Base-by-base conservation (phyloP, 1,140 invertebrate species). In the Chrysomallon squamiferum region DNA sequence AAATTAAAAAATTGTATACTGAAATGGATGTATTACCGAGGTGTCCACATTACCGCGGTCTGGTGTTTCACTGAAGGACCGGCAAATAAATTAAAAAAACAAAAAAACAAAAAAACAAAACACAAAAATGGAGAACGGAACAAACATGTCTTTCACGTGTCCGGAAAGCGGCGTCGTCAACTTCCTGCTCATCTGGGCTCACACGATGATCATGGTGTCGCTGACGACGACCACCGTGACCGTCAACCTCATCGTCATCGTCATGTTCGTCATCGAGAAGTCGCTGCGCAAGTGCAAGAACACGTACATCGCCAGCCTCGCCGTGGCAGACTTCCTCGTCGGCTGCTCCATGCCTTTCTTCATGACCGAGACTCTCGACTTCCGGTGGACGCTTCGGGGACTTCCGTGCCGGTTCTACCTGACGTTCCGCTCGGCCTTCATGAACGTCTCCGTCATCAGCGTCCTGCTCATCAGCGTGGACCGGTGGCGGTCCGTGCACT, bases 401-500 rank as follows among this genome's bases (percentile, higher is more conserved):
- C 47, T 64, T 18, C 43, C 62, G 2, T 80, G 80, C 59, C 62
- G 50, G 45, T 49, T 76, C 15, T 77, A 76, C 47, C 63, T 78
- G n/a, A 73, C 75, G 30, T 9, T 77, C 25, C 61, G 78, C 49
- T 74, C 75, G 54, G 74, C 78, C 2, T 66, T 79, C 45, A 73
- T 76, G 30, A 77, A 78, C 64, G 69, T 81, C 22, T 77, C 78
- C 5, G 62, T 81, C 41, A 59, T 80, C 20, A 81, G 78, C 61
- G 75, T 80, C 29, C 71, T 81, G 41, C 65, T 81, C n/a, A 75
- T 80, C 38, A 77, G 73, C 47, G 60, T 74, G 5, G 80, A 81
- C 59, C 59, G 80, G 22, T 81, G 80, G 80, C 80, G 80, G 80
- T 78, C 76, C 5, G 75, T 81, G 38, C 76, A 77, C 64, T 78